Evolutionary conservation across 2,113 vertebrate genomes (phyloP).

Genomic region (Hystrix brachyura): DNA sequence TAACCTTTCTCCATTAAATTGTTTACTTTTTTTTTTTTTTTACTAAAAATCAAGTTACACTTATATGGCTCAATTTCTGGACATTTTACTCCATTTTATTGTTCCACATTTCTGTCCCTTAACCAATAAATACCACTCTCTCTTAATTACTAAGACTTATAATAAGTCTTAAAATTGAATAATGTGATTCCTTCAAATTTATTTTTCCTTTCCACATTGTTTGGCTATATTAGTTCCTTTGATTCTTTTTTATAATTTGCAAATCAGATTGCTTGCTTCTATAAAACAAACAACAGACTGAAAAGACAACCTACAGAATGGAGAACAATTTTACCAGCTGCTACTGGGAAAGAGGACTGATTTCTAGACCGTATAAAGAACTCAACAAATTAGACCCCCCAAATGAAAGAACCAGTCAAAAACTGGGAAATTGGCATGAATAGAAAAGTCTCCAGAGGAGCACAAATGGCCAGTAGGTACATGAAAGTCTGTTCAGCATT

Average conservation of each 20-base stretch:
- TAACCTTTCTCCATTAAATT: neutral
- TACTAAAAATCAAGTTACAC: neutral
- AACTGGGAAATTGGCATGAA: neutral
- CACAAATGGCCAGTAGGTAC: neutral
- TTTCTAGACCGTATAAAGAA: neutral
- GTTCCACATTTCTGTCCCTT: neutral
- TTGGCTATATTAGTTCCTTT: neutral
- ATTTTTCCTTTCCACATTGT: neutral
- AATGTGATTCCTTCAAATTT: neutral
- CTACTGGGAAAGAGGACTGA: neutral
- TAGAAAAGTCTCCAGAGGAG: neutral
- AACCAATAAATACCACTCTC: neutral
- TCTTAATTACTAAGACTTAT: neutral
- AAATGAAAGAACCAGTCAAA: neutral
- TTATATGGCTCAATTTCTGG: neutral
- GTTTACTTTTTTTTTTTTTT: neutral
- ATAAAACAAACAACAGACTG: neutral
- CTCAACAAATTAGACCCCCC: neutral
- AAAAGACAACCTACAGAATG: neutral
- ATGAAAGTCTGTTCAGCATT: neutral
- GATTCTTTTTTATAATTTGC: neutral
- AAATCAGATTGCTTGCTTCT: neutral
- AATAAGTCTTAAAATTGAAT: neutral
- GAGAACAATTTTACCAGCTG: neutral
- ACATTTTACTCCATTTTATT: neutral